Conservation (phyloP, 2,888 invertebrate genomes). For the Sesamia inferens region DNA sequence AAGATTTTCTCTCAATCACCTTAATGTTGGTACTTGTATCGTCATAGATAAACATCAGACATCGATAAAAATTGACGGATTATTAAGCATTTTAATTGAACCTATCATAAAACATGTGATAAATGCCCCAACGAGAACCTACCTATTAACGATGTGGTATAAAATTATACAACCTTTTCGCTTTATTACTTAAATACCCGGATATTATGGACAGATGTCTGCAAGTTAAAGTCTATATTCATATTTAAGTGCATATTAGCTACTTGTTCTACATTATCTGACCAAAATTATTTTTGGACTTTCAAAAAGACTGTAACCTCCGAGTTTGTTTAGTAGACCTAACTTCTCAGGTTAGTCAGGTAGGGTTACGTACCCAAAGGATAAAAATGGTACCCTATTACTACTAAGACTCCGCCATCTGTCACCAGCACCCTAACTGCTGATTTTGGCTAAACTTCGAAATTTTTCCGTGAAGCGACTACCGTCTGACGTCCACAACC, state of each 20-base stretch:
- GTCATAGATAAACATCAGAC: slow-evolving; percentile 45
- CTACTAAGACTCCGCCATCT: no score
- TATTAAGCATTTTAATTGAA: slow-evolving; percentile 31
- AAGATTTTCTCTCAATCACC: slow-evolving; percentile 28
- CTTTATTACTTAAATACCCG: slow-evolving; percentile 27
- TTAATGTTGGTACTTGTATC: slow-evolving; percentile 27
- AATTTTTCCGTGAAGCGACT: no score
- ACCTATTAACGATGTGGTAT: background rate
- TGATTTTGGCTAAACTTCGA: no score
- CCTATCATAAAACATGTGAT: slow-evolving; percentile 21
- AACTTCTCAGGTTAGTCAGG: no score
- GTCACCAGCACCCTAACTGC: no score
- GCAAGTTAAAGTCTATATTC: background rate
- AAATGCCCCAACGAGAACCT: slow-evolving; percentile 10
- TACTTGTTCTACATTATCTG: background rate
- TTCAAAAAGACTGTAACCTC: background rate
- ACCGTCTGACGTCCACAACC: no score
- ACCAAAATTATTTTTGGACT: background rate
- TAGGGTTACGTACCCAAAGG: background rate
- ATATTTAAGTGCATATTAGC: slow-evolving; percentile 1
- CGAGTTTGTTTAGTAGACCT: background rate
- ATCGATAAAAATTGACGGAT: slow-evolving; percentile 39
- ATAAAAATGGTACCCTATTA: no score
- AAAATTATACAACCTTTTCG: slow-evolving; percentile 11
- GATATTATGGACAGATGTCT: slow-evolving; percentile 4